Evolutionary conservation across 2,797 vertebrate species (phyloP).

Genomic region (Somateria mollissima): DNA sequence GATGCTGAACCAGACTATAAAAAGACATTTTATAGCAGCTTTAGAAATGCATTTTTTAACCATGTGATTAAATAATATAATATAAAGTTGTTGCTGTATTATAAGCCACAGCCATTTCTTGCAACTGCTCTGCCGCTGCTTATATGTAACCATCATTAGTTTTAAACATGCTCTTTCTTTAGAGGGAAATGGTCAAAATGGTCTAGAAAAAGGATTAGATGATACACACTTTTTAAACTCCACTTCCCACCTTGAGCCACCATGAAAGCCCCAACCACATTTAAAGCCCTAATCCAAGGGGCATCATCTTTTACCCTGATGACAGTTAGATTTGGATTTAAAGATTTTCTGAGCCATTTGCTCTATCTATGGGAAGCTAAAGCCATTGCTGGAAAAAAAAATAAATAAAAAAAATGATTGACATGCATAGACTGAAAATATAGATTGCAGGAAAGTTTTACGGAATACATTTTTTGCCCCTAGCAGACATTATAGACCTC

Average conservation of each 20-base stretch:
- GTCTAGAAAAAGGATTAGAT: not conserved
- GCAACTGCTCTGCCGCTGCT: not conserved
- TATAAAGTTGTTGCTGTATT: not conserved
- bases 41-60: not conserved
- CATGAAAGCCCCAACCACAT: not conserved
- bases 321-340: conserved; percentile 2
- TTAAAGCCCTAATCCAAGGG: conserved; percentile 1
- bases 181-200: not conserved
- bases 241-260: not conserved
- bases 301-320: not conserved
- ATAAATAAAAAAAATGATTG: conserved; percentile 59
- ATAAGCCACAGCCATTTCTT: not conserved
- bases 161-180: not conserved
- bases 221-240: not conserved
- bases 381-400: conserved; percentile 43
- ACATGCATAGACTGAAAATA: conserved; percentile 62
- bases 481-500: conserved; percentile 23
- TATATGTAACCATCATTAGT: not conserved
- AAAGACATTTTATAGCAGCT: not conserved
- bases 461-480: conserved; percentile 13
- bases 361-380: conserved; percentile 35
- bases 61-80: not conserved
- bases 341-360: conserved; percentile 51
- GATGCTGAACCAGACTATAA: not conserved
- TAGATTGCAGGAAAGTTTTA: conserved; percentile 34